Conservation (phyloP, 1,140 invertebrate species). For the Heliconius nattereri region DNA sequence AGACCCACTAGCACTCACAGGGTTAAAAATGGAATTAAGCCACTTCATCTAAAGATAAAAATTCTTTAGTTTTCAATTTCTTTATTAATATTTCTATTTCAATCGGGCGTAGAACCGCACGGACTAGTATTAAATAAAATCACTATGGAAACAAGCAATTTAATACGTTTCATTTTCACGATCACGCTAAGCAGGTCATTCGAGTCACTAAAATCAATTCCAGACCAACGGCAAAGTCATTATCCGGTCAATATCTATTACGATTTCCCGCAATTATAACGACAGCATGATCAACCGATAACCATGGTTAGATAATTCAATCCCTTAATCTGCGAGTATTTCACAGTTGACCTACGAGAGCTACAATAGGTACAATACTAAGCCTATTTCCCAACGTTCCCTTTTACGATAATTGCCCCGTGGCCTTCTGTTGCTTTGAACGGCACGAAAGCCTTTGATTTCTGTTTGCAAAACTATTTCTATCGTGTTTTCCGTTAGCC, state of each 20-base stretch:
- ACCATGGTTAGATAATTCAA: conserved; percentile 42
- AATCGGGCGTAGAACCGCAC: no score
- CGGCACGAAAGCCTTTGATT: conserved; percentile 47
- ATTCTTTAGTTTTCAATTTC: no score
- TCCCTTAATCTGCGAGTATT: conserved; percentile 35
- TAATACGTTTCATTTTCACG: conserved; percentile 4
- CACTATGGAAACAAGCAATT: not conserved
- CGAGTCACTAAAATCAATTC: conserved; percentile 28
- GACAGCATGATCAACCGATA: conserved; percentile 29
- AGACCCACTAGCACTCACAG: no score
- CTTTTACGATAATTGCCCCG: conserved; percentile 68
- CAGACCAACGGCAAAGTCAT: conserved; percentile 21
- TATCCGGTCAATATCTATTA: conserved; percentile 36
- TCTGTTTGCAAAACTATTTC: conserved; percentile 48
- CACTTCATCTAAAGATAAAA: no score
- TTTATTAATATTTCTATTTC: no score
- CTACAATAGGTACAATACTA: conserved; percentile 55
- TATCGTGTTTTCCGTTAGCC: conserved; percentile 36
- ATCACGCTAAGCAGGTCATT: conserved; percentile 15
- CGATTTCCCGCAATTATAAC: conserved; percentile 34
- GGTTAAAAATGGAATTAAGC: no score
- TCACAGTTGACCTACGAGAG: conserved; percentile 51
- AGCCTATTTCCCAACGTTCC: conserved; percentile 59
- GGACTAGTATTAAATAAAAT: no score
- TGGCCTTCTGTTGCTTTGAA: conserved; percentile 48